Evolutionary conservation across 2,888 invertebrate genomes (phyloP), one percentile per base, ranked within the genome.

Genomic region (Amphipyra tragopoginis): DNA sequence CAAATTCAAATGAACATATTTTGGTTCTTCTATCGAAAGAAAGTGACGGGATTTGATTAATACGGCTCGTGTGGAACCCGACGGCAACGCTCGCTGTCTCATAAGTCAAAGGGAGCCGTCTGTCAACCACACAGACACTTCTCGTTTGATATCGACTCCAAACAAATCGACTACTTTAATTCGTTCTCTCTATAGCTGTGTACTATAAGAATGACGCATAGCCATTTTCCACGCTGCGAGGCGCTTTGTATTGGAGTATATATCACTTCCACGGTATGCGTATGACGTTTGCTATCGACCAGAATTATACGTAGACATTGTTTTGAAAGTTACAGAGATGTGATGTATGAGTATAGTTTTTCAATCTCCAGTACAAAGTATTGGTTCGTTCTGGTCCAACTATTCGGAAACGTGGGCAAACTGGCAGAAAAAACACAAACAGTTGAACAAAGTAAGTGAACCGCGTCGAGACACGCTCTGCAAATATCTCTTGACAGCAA

Each of bases 91-190:
- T 40, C 39, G 2, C 48, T 54, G 48, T 65, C 75, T 63, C 76
- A 75, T 71, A 75, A 76, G 76, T 76, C 65, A 67, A 64, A 59
- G 51, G 43, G 49, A 55, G 40, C 59, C 59, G 65, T 65, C 78
- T 79, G 77, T 76, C 82, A 72, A 62, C 59, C 75, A 47, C 79
- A 71, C 49, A 45, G 79, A 67, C 74, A 79, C 71, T 52, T 66
- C 70, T 74, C 74, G 63, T 77, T 79, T 74, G 68, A 65, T 79
- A 77, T 70, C 72, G 64, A 71, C 67, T 67, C 60, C 60, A 65
- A 72, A 81, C 73, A 79, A 81, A 83, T 82, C 76, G 80, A 75
- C 68, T 72, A 64, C 71, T 77, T 71, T 71, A 72, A 81, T 80
- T 77, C 70, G 57, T 63, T 58, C 72, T 61, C 70, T 80, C 62